phyloP scores from a whole-genome alignment of 1,140 invertebrate species.

The Aphaenogaster ashmeadi region DNA sequence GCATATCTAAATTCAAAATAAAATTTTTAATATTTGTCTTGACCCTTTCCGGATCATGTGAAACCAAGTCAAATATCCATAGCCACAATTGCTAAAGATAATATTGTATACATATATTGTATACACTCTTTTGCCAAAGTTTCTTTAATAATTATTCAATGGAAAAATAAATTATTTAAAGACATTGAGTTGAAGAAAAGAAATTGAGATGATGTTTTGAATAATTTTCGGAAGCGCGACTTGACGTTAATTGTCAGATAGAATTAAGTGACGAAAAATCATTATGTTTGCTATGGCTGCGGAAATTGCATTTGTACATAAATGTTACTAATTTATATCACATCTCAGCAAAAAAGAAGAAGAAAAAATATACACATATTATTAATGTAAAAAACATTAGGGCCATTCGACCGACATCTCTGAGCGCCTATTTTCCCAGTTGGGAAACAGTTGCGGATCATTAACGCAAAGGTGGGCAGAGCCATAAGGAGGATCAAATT shows the following conservation, averaged over 20 bases:
- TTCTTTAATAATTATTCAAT: slow-evolving; percentile 18
- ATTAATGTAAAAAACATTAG: neutral
- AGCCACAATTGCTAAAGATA: neutral
- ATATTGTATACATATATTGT: neutral
- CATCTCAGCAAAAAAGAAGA: neutral
- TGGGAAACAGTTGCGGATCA: slow-evolving; percentile 32
- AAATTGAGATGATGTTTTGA: neutral
- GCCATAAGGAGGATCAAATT: slow-evolving; percentile 4
- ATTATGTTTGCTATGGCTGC: neutral
- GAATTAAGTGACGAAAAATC: neutral
- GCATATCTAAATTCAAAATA: slow-evolving; percentile 15
- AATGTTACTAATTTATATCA: slow-evolving; percentile 18
- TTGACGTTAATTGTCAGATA: neutral
- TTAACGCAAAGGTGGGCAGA: slow-evolving; percentile 7
- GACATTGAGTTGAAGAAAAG: neutral
- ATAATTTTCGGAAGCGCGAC: neutral
- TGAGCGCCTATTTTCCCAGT: neutral
- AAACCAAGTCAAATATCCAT: neutral
- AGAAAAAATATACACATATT: neutral
- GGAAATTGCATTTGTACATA: neutral
- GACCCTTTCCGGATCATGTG: neutral
- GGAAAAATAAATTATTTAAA: neutral
- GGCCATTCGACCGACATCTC: neutral
- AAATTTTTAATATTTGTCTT: neutral
- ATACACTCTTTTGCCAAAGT: neutral